Base-by-base conservation (phyloP, 1,140 invertebrate genomes). In the Papilio xuthus region DNA sequence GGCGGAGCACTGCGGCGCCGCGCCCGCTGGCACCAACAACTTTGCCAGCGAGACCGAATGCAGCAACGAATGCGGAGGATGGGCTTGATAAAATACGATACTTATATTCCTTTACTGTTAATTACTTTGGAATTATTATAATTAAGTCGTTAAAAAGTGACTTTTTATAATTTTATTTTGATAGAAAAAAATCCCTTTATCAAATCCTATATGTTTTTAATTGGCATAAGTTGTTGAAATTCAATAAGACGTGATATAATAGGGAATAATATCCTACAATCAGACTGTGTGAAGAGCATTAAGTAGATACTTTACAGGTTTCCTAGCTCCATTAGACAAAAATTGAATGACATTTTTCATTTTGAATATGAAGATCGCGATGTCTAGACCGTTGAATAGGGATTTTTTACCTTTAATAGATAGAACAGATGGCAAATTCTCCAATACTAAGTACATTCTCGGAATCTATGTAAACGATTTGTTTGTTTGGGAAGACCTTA, bases 1-100 rank as follows among this genome's bases (percentile, higher is more conserved):
- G 90, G 79, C 87, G 12, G 41, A 83, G 28, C 81, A 86, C 78
- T 90, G 89, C 56, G 80, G 77, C 1, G 50, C 80, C 0, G 77
- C 84, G 0, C 82, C 82, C 4, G 28, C 80, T 0, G 47, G 32
- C 4, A 81, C 79, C 1, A 92, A 92, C 79, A 92, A 92, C 77
- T 92, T 92, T 37, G 79, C 71, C 0, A 76, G 80, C 2, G 83
- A 88, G 6, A 9, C 13, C 0, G 82, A 84, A 26, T 92, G 90
- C 44, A 20, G 78, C 0, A 23, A 69, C 18, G 81, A 85, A 69
- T 92, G 90, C 56, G 80, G 83, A 2, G 90, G 90, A 10, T 90
- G 88, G 89, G 86, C 86, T 0, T 90, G 82, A 71, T 75, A 47
- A 3, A 47, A 4, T 4, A 18, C 13, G 2, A 42, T 42, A 18